These are phyloP conservation scores for Lytechinus variegatus DNA, from an alignment of 35 echinoderm and acorn worm genomes.

Conservation along the genomic window DNA sequence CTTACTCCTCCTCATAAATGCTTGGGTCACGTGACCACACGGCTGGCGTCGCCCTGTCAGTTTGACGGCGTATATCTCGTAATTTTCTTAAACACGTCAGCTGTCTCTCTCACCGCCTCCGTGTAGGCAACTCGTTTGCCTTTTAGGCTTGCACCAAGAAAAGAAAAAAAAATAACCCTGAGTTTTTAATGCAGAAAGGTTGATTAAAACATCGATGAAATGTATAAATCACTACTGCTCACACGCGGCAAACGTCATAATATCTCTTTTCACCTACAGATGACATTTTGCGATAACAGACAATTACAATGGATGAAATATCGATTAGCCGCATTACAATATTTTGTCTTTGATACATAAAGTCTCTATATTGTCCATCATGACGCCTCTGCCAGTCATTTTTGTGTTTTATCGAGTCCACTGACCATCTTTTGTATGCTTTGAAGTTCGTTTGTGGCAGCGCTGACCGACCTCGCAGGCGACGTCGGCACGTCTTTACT, in stretches of 20 bases:
- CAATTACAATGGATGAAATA: background rate
- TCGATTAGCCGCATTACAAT: background rate
- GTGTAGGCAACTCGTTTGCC: constrained; percentile 22
- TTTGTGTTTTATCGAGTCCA: constrained; percentile 83
- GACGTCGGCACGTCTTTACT: constrained; percentile 52
- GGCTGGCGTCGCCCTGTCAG: constrained; percentile 45
- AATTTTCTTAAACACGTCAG: constrained; percentile 45
- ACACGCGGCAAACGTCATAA: constrained; percentile 5
- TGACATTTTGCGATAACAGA: constrained; percentile 6
- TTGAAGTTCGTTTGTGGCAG: constrained; percentile 94
- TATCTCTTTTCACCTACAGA: background rate
- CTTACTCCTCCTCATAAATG: background rate
- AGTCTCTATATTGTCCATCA: background rate
- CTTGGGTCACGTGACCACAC: constrained; percentile 25
- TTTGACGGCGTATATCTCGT: constrained; percentile 6
- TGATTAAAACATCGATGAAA: constrained; percentile 19
- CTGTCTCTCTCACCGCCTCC: constrained; percentile 29
- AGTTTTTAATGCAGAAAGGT: constrained; percentile 55
- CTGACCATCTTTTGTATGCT: constrained; percentile 97
- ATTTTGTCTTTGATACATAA: background rate
- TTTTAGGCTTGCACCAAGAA: constrained; percentile 34
- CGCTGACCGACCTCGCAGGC: constrained; percentile 51
- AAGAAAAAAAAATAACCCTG: constrained; percentile 41
- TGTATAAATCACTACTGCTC: constrained; percentile 49
- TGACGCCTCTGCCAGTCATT: constrained; percentile 50